Evolutionary conservation across 2,113 vertebrate species (phyloP), one percentile per base, ranked within the genome.

Genomic region (Lepidothrix coronata): DNA sequence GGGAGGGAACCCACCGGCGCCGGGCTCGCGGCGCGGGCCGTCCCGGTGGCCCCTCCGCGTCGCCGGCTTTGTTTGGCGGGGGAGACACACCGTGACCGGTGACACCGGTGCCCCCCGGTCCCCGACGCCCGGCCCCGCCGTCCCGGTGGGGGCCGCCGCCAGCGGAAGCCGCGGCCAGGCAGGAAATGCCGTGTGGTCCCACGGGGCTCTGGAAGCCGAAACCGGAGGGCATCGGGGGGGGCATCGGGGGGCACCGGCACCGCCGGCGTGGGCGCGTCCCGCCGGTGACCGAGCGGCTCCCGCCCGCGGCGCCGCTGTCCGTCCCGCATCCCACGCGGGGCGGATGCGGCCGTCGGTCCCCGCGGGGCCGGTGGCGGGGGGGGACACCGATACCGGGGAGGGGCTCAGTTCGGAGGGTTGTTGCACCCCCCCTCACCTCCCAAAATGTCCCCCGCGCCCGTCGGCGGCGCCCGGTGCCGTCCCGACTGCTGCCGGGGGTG

Each of bases 161-260:
- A 85, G 57, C 70, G 75, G 91, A 88, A 95, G 65, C 88, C 5
- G 11, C 9, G 8, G 51, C n/a, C 21, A 23, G 91, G 65, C 94
- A 93, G 94, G 91, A 93, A 95, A 93, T 95, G 30, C 85, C 65
- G 10, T 7, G 55, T 13, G 59, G 9, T 75, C 88, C 49, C 37
- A 1, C 5, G 58, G 73, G 83, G 62, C 30, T 91, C 41, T n/a
- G 91, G 33, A 43, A 85, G 39, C 8, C 4, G 8, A 61, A 52
- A 49, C 9, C 9, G 27, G 59, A 35, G 86, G 67, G n/a, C 7
- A 78, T 11, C 24, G 67, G 16, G 20, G 61, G 61, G 68, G 72
- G 27, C 8, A 82, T 8, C 19, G 66, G 15, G 30, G 54, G 73
- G 5, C 33, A 63, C 25, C 22, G 13, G 41, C 28, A 72, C 11